phyloP scores from a whole-genome alignment of 2,113 vertebrate species.

The Choloepus hoffmanni region DNA sequence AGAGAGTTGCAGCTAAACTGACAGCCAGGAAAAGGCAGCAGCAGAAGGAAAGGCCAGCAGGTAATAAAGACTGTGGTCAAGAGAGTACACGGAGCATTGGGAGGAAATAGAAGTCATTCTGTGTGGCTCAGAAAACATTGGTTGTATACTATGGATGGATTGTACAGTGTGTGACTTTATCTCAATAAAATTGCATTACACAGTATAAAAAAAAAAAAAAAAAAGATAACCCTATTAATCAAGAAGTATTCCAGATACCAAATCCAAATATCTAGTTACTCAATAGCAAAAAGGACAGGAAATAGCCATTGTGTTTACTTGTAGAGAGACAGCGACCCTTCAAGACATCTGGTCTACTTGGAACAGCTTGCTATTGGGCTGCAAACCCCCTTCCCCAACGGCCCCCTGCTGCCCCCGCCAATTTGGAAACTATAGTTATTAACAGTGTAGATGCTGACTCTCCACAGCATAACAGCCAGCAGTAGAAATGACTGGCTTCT shows the following conservation, averaged over 20 bases:
- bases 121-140: no score
- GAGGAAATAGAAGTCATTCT: no score
- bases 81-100: no score
- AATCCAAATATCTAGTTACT: constrained; percentile 47
- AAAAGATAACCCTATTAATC: constrained; percentile 44
- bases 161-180: no score
- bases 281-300: constrained; percentile 55
- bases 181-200: no score
- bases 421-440: constrained; percentile 56
- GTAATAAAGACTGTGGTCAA: no score
- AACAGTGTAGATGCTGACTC: constrained; percentile 56
- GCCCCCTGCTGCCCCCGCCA: constrained; percentile 45
- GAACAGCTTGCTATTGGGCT: constrained; percentile 59
- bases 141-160: no score
- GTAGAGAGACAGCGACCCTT: constrained; percentile 54
- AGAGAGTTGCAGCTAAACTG: no score
- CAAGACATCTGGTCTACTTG: constrained; percentile 77
- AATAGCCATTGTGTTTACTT: constrained; percentile 63
- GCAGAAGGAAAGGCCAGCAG: no score
- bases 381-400: constrained; percentile 16
- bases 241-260: constrained; percentile 26
- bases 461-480: constrained; percentile 57
- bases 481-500: constrained; percentile 63
- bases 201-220: no score
- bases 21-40: no score